Percentiles rank a stretch among this genome's conserved stretches.
These are phyloP conservation scores for Nasonia vitripennis DNA, from an alignment of 1,140 invertebrate species.

Conservation along the genomic window DNA sequence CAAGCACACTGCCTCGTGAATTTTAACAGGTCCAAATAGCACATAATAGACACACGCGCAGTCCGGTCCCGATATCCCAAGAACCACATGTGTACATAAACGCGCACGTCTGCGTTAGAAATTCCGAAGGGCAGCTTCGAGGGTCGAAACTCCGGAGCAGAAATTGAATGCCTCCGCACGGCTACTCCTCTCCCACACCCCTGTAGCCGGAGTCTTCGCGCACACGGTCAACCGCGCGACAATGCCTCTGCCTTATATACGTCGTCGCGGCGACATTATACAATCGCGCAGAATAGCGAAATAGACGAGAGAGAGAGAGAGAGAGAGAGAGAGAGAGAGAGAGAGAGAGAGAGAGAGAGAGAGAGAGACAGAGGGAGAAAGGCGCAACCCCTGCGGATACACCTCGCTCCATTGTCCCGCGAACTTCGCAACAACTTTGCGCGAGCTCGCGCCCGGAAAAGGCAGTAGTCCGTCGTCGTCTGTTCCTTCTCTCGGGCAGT, in stretches of 20 bases:
- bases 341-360: conserved; percentile 57
- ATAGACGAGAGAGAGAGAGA: conserved; percentile 58
- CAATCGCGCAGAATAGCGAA: conserved; percentile 64
- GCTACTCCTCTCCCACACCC: not conserved
- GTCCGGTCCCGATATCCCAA: conserved; percentile 39
- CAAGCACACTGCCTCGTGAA: not conserved
- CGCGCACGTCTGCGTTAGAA: not conserved
- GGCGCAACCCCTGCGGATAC: conserved; percentile 59
- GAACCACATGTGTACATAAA: conserved; percentile 10
- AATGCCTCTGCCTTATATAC: not conserved
- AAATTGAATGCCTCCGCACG: conserved; percentile 67
- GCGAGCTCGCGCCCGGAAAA: conserved; percentile 54
- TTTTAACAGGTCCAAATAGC: conserved; percentile 33
- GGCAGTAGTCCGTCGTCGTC: conserved; percentile 35
- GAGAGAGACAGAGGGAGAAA: conserved; percentile 57
- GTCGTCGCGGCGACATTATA: conserved; percentile 57
- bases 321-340: conserved; percentile 54
- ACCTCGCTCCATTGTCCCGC: conserved; percentile 66
- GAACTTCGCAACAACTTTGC: conserved; percentile 72
- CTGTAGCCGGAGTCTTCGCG: not conserved
- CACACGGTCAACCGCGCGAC: not conserved
- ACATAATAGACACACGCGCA: conserved; percentile 42
- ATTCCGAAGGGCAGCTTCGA: conserved; percentile 14
- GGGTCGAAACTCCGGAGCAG: conserved; percentile 66
- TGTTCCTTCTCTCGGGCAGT: not conserved